Evolutionary conservation across 53 echinoderm and acorn worm species (phyloP).

Genomic region (Arbacia lixula): DNA sequence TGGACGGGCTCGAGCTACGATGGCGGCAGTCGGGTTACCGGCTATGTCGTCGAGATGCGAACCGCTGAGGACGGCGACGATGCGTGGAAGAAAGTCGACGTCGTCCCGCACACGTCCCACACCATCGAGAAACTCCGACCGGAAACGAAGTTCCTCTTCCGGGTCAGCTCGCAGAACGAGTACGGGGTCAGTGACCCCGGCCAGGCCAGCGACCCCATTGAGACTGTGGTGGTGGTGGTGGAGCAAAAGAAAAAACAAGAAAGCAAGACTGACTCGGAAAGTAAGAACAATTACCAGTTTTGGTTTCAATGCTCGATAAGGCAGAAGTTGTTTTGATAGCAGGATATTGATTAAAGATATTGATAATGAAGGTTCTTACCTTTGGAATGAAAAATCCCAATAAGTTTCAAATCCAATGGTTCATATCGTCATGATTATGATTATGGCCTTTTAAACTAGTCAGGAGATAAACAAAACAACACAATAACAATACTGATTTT

Average conservation of each 20-base stretch:
- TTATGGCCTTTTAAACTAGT: too few relatives aligned
- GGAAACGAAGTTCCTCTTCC: constrained; percentile 87
- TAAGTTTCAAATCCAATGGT: too few relatives aligned
- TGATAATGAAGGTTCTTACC: too few relatives aligned
- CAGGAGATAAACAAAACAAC: too few relatives aligned
- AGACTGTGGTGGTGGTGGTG: constrained; percentile 52
- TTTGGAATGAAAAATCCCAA: too few relatives aligned
- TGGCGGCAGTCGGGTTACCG: constrained; percentile 89
- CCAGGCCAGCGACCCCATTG: constrained; percentile 62
- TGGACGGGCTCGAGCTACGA: constrained; percentile 94
- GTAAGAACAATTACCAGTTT: constrained; percentile 9
- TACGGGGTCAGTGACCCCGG: constrained; percentile 88
- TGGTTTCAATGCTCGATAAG: neutral
- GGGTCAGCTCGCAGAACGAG: constrained; percentile 89
- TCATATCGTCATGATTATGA: too few relatives aligned
- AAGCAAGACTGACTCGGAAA: constrained; percentile 46
- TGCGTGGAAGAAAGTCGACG: constrained; percentile 65
- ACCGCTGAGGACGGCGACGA: constrained; percentile 50
- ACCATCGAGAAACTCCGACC: constrained; percentile 74
- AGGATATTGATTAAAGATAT: too few relatives aligned
- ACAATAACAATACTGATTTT: too few relatives aligned
- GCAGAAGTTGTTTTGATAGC: too few relatives aligned
- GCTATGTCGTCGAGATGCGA: constrained; percentile 85
- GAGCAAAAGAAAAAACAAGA: constrained; percentile 54
- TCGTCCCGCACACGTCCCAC: constrained; percentile 75